Percentiles rank a stretch among this genome's conserved stretches.
These are phyloP conservation scores for Sciurus niger DNA, from an alignment of 2,113 vertebrate genomes.

Conservation along the genomic window DNA sequence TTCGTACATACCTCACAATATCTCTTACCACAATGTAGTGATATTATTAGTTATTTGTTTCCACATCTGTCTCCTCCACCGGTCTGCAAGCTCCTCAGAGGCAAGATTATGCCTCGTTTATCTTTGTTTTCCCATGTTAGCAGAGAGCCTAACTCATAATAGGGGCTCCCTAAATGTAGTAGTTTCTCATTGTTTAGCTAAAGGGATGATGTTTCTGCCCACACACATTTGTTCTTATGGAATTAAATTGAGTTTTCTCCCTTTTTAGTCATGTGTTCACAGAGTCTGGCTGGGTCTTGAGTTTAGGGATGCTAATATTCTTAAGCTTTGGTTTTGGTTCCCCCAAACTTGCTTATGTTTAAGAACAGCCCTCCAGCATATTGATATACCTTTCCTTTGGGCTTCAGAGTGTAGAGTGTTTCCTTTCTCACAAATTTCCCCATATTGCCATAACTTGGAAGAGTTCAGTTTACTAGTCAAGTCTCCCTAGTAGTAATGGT, in stretches of 20 bases:
- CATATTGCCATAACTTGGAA: background rate
- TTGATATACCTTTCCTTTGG: background rate
- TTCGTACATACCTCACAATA: background rate
- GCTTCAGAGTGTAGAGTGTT: background rate
- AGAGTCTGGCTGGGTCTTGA: constrained; percentile 21
- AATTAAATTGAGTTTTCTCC: constrained; percentile 68
- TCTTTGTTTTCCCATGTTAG: constrained; percentile 67
- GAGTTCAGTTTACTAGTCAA: background rate
- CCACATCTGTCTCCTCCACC: constrained; percentile 46
- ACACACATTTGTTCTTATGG: constrained; percentile 71
- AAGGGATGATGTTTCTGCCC: constrained; percentile 57
- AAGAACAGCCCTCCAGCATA: background rate
- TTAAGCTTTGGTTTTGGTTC: background rate
- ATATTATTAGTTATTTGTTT: constrained; percentile 62
- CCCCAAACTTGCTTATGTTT: background rate
- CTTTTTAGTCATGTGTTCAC: constrained; percentile 31
- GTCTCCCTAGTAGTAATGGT: background rate
- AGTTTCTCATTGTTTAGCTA: constrained; percentile 44
- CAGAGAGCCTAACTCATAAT: constrained; percentile 51
- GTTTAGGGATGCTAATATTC: background rate
- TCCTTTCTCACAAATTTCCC: background rate
- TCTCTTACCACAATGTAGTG: background rate
- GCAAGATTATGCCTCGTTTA: background rate
- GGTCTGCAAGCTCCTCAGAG: constrained; percentile 5
- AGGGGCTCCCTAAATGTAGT: constrained; percentile 9